phyloP scores from a whole-genome alignment of 2,888 invertebrate species.

The Patella depressa region DNA sequence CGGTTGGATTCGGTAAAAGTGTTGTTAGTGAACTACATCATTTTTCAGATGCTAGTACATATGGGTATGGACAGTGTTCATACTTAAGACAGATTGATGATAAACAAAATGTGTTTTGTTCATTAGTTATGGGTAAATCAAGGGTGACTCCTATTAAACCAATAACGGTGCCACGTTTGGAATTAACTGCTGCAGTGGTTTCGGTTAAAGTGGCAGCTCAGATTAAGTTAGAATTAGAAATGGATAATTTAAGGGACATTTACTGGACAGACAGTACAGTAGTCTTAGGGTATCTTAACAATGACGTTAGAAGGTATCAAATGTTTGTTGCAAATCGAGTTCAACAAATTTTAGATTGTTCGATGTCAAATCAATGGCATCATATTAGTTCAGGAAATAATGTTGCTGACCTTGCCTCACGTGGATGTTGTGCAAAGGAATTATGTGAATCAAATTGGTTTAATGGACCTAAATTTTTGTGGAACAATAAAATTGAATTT shows the following conservation, averaged over 20 bases:
- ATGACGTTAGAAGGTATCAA: slow-evolving; percentile 22
- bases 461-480: slow-evolving; percentile 32
- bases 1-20: too few relatives aligned
- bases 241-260: background rate
- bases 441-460: slow-evolving; percentile 23
- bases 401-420: slow-evolving; percentile 36
- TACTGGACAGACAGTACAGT: background rate
- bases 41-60: slow-evolving; percentile 22
- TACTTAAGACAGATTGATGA: slow-evolving; percentile 14
- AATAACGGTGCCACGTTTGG: slow-evolving; percentile 33
- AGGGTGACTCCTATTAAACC: slow-evolving; percentile 30
- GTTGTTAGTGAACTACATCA: slow-evolving; percentile 16
- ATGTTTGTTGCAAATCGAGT: slow-evolving; percentile 36
- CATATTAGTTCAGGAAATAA: slow-evolving; percentile 29
- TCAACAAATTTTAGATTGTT: slow-evolving; percentile 25
- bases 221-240: slow-evolving; percentile 10
- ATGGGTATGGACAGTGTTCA: slow-evolving; percentile 11
- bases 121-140: slow-evolving; percentile 27
- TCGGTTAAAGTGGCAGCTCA: slow-evolving; percentile 19
- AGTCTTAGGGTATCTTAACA: too few relatives aligned
- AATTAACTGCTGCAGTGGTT: slow-evolving; percentile 32
- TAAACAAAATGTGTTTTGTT: background rate
- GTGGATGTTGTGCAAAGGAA: slow-evolving; percentile 27
- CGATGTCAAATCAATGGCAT: slow-evolving; percentile 30
- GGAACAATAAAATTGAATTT: background rate